Evolutionary conservation across 1,140 invertebrate species (phyloP), one percentile per base, ranked within the genome.

Genomic region (Polypedilum pembai): DNA sequence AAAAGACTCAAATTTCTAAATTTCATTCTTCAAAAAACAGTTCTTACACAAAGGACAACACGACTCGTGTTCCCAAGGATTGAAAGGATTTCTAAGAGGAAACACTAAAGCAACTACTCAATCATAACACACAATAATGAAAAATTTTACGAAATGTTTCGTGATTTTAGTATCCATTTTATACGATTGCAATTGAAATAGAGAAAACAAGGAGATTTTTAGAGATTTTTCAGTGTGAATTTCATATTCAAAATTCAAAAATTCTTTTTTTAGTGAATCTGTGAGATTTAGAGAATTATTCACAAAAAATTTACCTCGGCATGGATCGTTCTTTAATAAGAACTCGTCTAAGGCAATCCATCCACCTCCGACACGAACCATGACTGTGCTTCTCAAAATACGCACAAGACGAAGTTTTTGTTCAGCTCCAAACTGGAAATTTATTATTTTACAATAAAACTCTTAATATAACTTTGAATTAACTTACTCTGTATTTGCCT

Each of bases 291-390:
- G 18, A 74, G 1, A 74, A 40, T 1, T 8, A 56, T 15, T 74
- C n/a, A 17, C 4, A 17, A 8, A 63, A 8, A 21, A 90, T 91
- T 87, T 92, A 98, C 98, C 97, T 93, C 98, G 86, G 86, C 98
- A 99, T 74, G 98, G 98, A 88, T 99, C 98, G 83, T 99, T 99
- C 84, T 99, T 99, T 74, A 98, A 87, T 40, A 99, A 88, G 87
- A 99, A 99, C 84, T 99, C 97, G 83, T 99, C 98, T 40, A 99
- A 85, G 20, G 97, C 95, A 21, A 98, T 94, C 98, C 98, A 99
- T 73, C 98, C 98, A 77, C 98, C 98, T 66, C 98, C 98, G 12
- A 99, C 98, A 77, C 98, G 91, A 76, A 99, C 97, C 98, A 99
- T 99, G 0, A 99, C 98, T 66, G 97, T 99, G 74, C 95, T 98